A percentile compares a stretch with the other conserved stretches of the same genome.
phyloP scores from a whole-genome alignment of 2,888 invertebrate species.

The Stenichneumon culpator region DNA sequence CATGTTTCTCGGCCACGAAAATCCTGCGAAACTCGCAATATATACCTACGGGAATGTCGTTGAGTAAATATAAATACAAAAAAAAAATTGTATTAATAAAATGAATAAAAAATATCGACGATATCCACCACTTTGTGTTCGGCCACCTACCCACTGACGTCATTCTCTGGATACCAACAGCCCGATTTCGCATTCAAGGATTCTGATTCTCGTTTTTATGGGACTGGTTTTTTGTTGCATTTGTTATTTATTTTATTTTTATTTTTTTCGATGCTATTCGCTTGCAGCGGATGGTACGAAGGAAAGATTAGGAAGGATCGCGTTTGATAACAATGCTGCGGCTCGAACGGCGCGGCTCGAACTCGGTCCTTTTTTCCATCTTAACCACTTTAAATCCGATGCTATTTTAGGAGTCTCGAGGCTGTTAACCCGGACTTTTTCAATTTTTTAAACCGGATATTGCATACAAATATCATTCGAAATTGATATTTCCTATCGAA shows the following conservation, averaged over 20 bases:
- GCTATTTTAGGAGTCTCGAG: neutral
- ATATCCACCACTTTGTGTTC: slow-evolving; percentile 1
- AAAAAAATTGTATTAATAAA: neutral
- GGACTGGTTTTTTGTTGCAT: slow-evolving; percentile 5
- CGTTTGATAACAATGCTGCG: slow-evolving; percentile 4
- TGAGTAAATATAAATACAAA: slow-evolving; percentile 6
- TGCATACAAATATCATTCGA: neutral
- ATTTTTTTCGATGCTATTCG: neutral
- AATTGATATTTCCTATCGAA: neutral
- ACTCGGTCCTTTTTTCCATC: neutral
- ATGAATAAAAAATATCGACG: neutral
- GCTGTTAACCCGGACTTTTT: neutral
- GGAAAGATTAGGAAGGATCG: slow-evolving; percentile 4
- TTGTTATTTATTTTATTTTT: neutral
- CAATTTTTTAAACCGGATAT: neutral
- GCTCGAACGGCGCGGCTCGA: neutral
- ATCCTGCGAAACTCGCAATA: neutral
- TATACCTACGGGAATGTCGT: slow-evolving; percentile 14
- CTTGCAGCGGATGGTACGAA: neutral
- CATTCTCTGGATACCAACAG: slow-evolving; percentile 16
- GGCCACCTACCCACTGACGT: slow-evolving; percentile 39
- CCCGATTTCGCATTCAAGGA: slow-evolving; percentile 41
- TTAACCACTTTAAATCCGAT: neutral
- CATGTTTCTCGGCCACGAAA: slow-evolving; percentile 7
- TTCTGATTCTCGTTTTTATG: slow-evolving; percentile 38